Percentiles rank a stretch among this genome's conserved stretches.
These are phyloP conservation scores for Colinus virginianus DNA, from an alignment of 2,113 vertebrate species.

Conservation along the genomic window DNA sequence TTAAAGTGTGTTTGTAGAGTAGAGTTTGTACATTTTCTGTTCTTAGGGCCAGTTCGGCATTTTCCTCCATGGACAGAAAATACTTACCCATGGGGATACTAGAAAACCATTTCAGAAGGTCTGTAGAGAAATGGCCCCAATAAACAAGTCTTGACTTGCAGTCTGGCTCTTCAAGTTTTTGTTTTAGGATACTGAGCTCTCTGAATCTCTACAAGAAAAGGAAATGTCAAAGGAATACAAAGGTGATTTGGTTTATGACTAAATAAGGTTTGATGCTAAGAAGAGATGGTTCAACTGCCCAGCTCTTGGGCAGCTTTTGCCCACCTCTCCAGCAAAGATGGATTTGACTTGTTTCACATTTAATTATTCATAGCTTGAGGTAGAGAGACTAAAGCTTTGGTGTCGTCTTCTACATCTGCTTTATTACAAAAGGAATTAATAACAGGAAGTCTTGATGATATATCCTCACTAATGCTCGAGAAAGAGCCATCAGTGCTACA, in stretches of 20 bases:
- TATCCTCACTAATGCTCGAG: neutral
- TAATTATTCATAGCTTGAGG: neutral
- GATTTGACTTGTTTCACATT: neutral
- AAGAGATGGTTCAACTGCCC: neutral
- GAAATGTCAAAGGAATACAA: neutral
- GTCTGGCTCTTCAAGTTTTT: neutral
- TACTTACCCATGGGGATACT: neutral
- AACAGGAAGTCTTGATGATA: neutral
- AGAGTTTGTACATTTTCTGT: neutral
- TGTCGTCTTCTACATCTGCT: neutral
- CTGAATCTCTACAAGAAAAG: neutral
- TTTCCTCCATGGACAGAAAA: neutral
- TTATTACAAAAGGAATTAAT: neutral
- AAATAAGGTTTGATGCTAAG: neutral
- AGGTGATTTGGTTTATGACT: neutral
- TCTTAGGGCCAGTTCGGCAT: neutral
- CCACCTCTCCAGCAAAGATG: neutral
- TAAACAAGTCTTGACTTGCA: conserved; percentile 2
- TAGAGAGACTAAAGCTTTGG: neutral
- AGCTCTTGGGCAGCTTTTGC: neutral
- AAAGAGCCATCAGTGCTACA: neutral
- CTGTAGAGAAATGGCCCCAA: neutral
- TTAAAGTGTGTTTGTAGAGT: neutral
- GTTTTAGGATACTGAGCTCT: neutral
- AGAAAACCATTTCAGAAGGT: neutral